Evolutionary conservation across 2,797 vertebrate species (phyloP), one percentile per base, ranked within the genome.

Genomic region (Karalla daura): DNA sequence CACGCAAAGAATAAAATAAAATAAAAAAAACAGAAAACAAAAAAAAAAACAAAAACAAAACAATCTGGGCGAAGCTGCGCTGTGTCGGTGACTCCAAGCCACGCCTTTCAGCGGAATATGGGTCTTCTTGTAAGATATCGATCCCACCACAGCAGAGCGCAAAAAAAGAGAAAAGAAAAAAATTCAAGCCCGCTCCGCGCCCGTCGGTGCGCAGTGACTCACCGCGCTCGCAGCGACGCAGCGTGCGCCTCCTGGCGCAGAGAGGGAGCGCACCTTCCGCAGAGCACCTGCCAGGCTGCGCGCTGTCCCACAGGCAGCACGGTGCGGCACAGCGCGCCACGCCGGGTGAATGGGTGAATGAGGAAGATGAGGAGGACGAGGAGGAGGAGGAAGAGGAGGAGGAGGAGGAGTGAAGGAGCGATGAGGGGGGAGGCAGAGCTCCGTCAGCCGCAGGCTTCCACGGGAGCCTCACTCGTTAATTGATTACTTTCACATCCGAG

Each of bases 71-170:
- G 89, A 87, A 80, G 64, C 46, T 87, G 68, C 74, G 74, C 84
- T 51, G 83, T 86, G 83, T 88, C 80, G 63, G 77, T 83, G 85
- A 83, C 86, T 83, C 61, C 62, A 91, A 90, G 89, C 91, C 93
- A 92, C 93, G 92, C 93, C 93, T 90, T 89, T 78, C 73, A 62
- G 50, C 69, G 70, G 46, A 81, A 84, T 72, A 73, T 63, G 65
- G 75, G 69, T 78, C 83, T 77, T 50, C 12, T n/a, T n/a, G n/a
- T n/a, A 51, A 70, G 62, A 53, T 69, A 83, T 88, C 52, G 88
- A 88, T 88, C 74, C 60, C 56, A n/a, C 46, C 59, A 35, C 63
- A 15, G 45, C 9, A 37, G 51, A 63, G 73, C 66, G 73, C 73
- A 70, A 75, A n/a, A n/a, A n/a, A n/a, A n/a, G n/a, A n/a, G n/a